Conservation (phyloP, 2,888 invertebrate genomes). For the Anorthoa munda region DNA sequence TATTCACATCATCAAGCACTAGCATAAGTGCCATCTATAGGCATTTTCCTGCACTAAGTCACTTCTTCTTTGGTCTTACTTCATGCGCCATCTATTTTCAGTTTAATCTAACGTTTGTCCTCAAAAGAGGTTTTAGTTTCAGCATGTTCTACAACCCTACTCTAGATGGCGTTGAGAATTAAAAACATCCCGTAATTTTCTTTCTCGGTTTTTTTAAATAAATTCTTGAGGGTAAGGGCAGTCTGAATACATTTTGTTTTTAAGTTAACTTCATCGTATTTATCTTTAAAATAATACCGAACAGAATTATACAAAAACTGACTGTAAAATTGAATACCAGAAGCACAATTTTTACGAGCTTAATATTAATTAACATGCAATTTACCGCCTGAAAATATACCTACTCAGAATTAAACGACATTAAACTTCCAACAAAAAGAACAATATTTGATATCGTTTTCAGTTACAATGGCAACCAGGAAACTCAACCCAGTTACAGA, state of each 20-base stretch:
- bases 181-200: neutral
- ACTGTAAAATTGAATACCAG: too few species aligned
- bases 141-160: neutral
- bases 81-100: slow-evolving; percentile 14
- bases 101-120: neutral
- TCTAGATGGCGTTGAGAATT: slow-evolving; percentile 18
- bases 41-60: neutral
- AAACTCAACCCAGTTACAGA: neutral
- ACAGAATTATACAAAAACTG: too few species aligned
- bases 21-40: slow-evolving; percentile 11
- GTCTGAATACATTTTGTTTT: too few species aligned
- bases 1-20: too few species aligned
- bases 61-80: neutral
- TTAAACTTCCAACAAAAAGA: neutral
- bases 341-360: too few species aligned
- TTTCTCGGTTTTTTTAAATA: neutral
- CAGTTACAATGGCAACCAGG: neutral
- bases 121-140: neutral
- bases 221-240: neutral
- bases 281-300: too few species aligned
- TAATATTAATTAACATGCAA: too few species aligned
- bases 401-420: neutral
- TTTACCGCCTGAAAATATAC: too few species aligned
- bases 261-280: too few species aligned
- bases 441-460: neutral